Evolutionary conservation across 2,888 invertebrate species (phyloP), one percentile per base, ranked within the genome.

Genomic region (Ectobius pallidus): DNA sequence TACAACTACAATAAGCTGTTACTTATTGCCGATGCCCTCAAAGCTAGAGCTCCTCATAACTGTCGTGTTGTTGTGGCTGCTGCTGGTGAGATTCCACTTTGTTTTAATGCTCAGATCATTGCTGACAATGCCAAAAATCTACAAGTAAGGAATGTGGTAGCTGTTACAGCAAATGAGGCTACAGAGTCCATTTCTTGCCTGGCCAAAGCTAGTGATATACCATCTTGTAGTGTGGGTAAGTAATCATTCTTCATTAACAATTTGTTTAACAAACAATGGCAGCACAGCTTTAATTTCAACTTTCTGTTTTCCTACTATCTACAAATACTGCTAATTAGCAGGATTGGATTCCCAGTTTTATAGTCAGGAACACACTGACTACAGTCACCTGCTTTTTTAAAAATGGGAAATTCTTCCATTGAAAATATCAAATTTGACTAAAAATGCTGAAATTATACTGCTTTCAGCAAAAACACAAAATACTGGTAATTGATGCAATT

Each of bases 71-170:
- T 61, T 4, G n/a, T 61, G n/a, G 34, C 61, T 32, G 61, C 22
- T 18, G 18, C 20, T 32, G 61, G 61, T 4, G 32, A 27, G 3
- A 9, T 32, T 2, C 61, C 61, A n/a, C n/a, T 30, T n/a, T 61
- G 61, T n/a, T 61, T 61, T 7, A 61, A 61, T 61, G 61, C 30
- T 9, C 30, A 61, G 2, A 3, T 61, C n/a, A 61, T 61, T 61
- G 61, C 32, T n/a, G 61, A 61, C 2, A 32, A 18, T 20, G 32
- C 34, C 7, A 30, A 18, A 14, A 27, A 61, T 18, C 30, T 61
- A n/a, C 0, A 30, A 4, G 32, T 30, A 7, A 30, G 30, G 3
- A 61, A 61, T 18, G 20, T 61, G 20, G 61, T 61, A 7, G 61
- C 61, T 9, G 61, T 61, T 30, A 61, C 61, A 7, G 61, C 61